phyloP scores from a whole-genome alignment of 2,888 invertebrate genomes.

The Nezara viridula region DNA sequence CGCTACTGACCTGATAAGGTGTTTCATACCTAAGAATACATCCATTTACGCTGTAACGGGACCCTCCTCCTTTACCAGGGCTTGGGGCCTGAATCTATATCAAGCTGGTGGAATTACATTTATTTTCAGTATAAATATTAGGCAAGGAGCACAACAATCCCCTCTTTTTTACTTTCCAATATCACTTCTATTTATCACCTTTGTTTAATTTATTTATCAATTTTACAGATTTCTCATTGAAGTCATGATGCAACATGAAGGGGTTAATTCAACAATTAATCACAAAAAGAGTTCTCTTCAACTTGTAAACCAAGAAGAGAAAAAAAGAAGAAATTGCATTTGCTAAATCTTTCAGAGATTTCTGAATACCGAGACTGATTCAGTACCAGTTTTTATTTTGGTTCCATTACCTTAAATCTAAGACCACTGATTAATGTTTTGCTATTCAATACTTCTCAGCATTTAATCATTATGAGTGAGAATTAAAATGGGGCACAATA shows the following conservation, averaged over 20 bases:
- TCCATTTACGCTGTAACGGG: too few species aligned
- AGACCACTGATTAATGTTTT: neutral
- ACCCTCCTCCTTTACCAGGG: too few species aligned
- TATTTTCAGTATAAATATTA: too few species aligned
- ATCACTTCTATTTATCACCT: too few species aligned
- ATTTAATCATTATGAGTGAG: neutral
- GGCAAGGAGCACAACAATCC: too few species aligned
- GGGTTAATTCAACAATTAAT: constrained; percentile 61
- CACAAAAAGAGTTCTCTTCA: constrained; percentile 57
- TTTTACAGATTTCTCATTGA: constrained; percentile 69
- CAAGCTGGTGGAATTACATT: too few species aligned
- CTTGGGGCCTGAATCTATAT: too few species aligned
- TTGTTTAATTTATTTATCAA: neutral
- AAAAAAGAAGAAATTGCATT: constrained; percentile 61
- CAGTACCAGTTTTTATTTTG: neutral
- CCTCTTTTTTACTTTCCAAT: too few species aligned
- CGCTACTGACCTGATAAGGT: too few species aligned
- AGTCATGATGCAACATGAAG: constrained; percentile 69
- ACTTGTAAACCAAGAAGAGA: constrained; percentile 59
- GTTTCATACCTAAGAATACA: too few species aligned
- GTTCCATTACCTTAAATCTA: neutral
- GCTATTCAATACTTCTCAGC: neutral
- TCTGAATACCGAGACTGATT: neutral
- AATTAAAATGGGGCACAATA: neutral
- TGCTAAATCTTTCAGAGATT: constrained; percentile 52